phyloP scores from a whole-genome alignment of 2,888 invertebrate genomes.

The Mythimna pallens region DNA sequence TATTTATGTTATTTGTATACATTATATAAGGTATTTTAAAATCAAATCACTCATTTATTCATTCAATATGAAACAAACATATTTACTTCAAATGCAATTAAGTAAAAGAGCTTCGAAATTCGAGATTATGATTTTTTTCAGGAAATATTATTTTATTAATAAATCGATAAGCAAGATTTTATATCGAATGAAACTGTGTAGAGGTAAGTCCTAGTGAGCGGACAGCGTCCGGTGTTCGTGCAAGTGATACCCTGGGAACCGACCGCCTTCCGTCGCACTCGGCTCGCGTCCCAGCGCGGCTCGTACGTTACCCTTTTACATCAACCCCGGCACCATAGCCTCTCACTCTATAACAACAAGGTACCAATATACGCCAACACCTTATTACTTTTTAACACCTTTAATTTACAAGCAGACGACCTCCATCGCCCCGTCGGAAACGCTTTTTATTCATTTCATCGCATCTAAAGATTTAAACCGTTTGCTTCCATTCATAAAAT shows the following conservation, averaged over 20 bases:
- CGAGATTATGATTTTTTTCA: neutral
- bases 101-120: conserved; percentile 1
- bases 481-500: conserved; percentile 91
- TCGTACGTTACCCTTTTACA: conserved; percentile 68
- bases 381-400: conserved; percentile 82
- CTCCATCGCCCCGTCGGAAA: conserved; percentile 80
- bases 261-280: conserved; percentile 80
- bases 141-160: neutral
- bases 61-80: neutral
- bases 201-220: conserved; percentile 64
- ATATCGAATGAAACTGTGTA: conserved; percentile 57
- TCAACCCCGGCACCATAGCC: conserved; percentile 73
- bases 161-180: conserved; percentile 59
- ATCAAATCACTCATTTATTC: too few species aligned
- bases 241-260: conserved; percentile 89
- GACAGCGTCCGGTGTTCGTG: conserved; percentile 86
- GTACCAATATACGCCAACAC: conserved; percentile 66
- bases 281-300: conserved; percentile 62
- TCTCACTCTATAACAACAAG: conserved; percentile 69
- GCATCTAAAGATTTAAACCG: conserved; percentile 85
- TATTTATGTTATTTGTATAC: too few species aligned
- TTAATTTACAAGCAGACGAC: conserved; percentile 79
- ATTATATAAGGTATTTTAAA: too few species aligned
- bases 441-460: conserved; percentile 86
- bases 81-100: neutral